phyloP scores from a whole-genome alignment of 1,140 invertebrate species.

The Atta texana region DNA sequence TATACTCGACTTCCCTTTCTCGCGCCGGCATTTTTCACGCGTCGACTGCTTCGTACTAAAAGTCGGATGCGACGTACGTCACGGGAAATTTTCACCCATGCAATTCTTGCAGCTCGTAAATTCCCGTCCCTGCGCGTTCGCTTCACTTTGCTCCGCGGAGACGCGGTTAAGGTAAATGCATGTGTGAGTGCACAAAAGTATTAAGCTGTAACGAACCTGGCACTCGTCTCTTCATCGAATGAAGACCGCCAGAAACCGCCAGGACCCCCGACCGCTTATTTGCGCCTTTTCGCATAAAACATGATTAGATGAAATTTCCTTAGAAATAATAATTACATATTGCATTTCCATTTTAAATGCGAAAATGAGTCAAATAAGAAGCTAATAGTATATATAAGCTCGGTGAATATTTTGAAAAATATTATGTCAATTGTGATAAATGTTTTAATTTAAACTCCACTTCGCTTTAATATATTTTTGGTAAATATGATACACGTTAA shows the following conservation, averaged over 20 bases:
- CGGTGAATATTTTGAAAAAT: background rate
- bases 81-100: slow-evolving; percentile 55
- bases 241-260: slow-evolving; percentile 8
- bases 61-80: slow-evolving; percentile 58
- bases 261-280: slow-evolving; percentile 21
- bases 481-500: background rate
- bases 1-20: slow-evolving; percentile 32
- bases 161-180: slow-evolving; percentile 6
- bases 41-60: slow-evolving; percentile 29
- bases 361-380: background rate
- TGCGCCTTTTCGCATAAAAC: slow-evolving; percentile 19
- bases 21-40: slow-evolving; percentile 48
- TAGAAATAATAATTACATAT: background rate
- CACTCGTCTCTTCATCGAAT: slow-evolving; percentile 30
- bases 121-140: slow-evolving; percentile 25
- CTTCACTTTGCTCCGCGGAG: slow-evolving; percentile 23
- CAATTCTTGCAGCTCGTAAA: slow-evolving; percentile 61
- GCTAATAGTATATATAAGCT: background rate
- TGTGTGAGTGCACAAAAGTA: slow-evolving; percentile 41
- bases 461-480: background rate
- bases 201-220: slow-evolving; percentile 48
- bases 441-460: background rate
- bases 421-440: background rate
- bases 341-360: background rate
- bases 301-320: background rate